These are phyloP conservation scores for Montipora sp. DNA, from an alignment of 64 coral and sea anemone genomes.

Conservation along the genomic window DNA sequence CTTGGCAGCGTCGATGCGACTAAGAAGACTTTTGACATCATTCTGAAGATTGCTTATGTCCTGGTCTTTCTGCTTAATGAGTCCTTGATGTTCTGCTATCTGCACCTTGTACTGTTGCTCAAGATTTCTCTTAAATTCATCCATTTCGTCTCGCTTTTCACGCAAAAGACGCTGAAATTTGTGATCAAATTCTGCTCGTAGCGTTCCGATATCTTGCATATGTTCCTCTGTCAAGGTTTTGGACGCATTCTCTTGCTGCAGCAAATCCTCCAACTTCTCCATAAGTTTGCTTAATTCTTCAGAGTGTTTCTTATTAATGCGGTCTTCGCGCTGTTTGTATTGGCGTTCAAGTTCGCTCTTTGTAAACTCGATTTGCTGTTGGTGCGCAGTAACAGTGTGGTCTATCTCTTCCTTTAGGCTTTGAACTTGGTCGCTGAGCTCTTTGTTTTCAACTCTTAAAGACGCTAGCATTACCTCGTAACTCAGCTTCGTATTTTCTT, in stretches of 20 bases:
- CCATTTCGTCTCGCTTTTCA: conserved; percentile 83
- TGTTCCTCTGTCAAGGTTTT: conserved; percentile 82
- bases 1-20: conserved; percentile 14
- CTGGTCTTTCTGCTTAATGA: conserved; percentile 60
- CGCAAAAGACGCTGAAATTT: conserved; percentile 74
- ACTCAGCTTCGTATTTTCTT: conserved; percentile 22
- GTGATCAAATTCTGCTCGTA: conserved; percentile 78
- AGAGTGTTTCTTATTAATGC: conserved; percentile 74
- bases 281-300: conserved; percentile 80
- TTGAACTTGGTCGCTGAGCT: conserved; percentile 68
- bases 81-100: conserved; percentile 58
- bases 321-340: conserved; percentile 65
- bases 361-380: conserved; percentile 65
- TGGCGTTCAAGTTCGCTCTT: conserved; percentile 76
- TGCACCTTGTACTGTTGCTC: conserved; percentile 66
- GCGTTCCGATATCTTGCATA: conserved; percentile 75
- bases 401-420: conserved; percentile 75
- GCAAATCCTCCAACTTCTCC: conserved; percentile 73
- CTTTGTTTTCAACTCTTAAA: conserved; percentile 79
- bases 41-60: conserved; percentile 69
- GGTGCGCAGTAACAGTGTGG: conserved; percentile 50
- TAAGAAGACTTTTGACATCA: conserved; percentile 41
- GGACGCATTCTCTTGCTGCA: conserved; percentile 83
- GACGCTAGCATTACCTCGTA: conserved; percentile 68
- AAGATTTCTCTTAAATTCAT: conserved; percentile 55